Base-by-base conservation (phyloP, 2,797 vertebrate genomes). In the Bradypodion pumilum region DNA sequence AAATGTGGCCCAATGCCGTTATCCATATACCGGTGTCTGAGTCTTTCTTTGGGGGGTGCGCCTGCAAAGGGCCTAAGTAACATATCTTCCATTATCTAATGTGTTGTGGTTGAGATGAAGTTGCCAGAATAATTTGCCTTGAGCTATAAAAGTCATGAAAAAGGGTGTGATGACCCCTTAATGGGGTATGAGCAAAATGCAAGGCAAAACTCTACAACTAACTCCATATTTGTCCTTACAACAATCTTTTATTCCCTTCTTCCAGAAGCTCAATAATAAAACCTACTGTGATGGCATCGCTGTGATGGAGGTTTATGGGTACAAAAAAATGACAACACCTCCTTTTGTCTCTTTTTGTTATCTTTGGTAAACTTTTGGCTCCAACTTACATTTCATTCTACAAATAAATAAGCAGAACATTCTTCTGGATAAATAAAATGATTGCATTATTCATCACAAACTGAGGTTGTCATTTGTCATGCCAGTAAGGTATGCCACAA, bases 401-500 rank as follows among this genome's bases (percentile, higher is more conserved):
- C 15, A 78, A 74, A 63, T 27, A 49, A 62, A 78, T 78, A 49
- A 68, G 19, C 7, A 46, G 42, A 65, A 65, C 46, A 29, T 49
- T 49, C 59, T 52, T 63, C 72, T 82, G 74, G 8, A 9, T 35
- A 37, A 49, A 82, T 74, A 32, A 74, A 7, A 37, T 25, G 44
- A 46, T 32, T 66, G n/a, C 44, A 63, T 46, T 70, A 74, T 76
- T 56, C 56, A 75, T 66, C 81, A 82, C 44, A 75, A n/a, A 7
- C 44, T 19, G 32, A 52, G 19, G 63, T 49, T 75, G 63, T 49
- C 49, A 40, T 74, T 82, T 63, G 27, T 66, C 27, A 8, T 74
- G 44, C 46, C 27, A 23, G 29, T 42, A 62, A 42, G 70, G 52
- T 8, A 76, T 23, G 29, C 27, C 27, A 75, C 16, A 56, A 27